Percentiles rank a stretch among this genome's conserved stretches.
Evolutionary conservation across 1,140 invertebrate species (phyloP).

Genomic region (Achatina immaculata): DNA sequence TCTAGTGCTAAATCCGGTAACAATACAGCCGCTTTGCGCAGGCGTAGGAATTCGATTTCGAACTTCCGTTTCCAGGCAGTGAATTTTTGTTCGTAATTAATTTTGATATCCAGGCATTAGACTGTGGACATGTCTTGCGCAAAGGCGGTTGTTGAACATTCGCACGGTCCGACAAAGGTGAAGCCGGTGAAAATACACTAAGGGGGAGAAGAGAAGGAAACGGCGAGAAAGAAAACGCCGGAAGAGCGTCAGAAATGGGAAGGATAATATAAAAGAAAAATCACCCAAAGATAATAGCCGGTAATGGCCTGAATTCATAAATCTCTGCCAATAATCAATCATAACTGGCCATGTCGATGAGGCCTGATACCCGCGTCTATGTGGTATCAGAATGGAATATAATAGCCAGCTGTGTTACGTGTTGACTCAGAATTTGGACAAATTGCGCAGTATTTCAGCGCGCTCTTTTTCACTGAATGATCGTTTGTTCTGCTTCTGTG

Average conservation of each 20-base stretch:
- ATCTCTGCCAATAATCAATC: constrained; percentile 8
- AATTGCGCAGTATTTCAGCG: neutral
- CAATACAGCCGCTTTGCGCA: constrained; percentile 34
- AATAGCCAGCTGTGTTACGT: neutral
- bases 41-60: constrained; percentile 37
- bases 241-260: neutral
- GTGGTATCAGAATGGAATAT: neutral
- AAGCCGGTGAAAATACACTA: neutral
- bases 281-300: neutral
- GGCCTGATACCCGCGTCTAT: neutral
- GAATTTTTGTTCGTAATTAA: constrained; percentile 27
- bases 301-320: constrained; percentile 19
- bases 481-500: no score
- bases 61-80: constrained; percentile 32
- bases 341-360: neutral
- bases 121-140: constrained; percentile 21
- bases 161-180: constrained; percentile 6
- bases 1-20: constrained; percentile 33
- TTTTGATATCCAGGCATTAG: constrained; percentile 29
- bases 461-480: no score
- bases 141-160: constrained; percentile 27
- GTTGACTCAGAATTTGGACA: neutral
- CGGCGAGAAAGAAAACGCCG: neutral
- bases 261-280: neutral
- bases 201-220: neutral